Evolutionary conservation across 2,113 vertebrate species (phyloP), one percentile per base, ranked within the genome.

Genomic region (Poecilia latipinna): DNA sequence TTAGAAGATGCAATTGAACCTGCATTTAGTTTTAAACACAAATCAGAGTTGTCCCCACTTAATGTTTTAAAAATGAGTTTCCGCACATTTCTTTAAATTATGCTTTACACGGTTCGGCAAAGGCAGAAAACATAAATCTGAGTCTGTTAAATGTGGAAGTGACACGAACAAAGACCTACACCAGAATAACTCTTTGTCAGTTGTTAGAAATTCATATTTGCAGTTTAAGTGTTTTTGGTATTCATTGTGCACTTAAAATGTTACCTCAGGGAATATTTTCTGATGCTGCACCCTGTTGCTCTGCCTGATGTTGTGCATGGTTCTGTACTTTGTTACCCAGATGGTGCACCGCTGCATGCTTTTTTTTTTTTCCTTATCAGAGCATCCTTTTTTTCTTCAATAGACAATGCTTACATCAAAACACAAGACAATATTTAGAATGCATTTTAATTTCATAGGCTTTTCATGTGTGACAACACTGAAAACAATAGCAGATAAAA

Each of bases 401-500:
- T 33, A 82, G 11, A 70, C 60, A 77, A 67, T 61, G 39, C 68
- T 68, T 62, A 70, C 70, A 70, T 72, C 54, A 62, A 82, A 84
- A 73, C 54, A 73, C 64, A 78, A 82, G 48, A 80, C 72, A 77
- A 83, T 72, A 86, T 83, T 89, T 84, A 79, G 31, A 28, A 68
- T 68, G 78, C 74, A 80, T 83, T 86, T 86, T 89, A 93, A 90
- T 92, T 90, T 84, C 82, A 65, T n/a, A 61, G 44, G 57, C 82
- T 82, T 57, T 87, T 80, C 72, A 69, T 80, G 85, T 65, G 66
- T 70, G 33, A 79, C 64, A 33, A 71, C 28, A 70, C 68, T 77
- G 72, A 82, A 74, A 89, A 80, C 85, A 91, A 89, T 68, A 74
- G 73, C 80, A 77, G 79, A 92, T 91, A 82, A 93, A 91, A 91